A percentile compares a stretch with the other conserved stretches of the same genome.
Conservation (phyloP, 2,797 vertebrate species). For the Sylvia borin region DNA sequence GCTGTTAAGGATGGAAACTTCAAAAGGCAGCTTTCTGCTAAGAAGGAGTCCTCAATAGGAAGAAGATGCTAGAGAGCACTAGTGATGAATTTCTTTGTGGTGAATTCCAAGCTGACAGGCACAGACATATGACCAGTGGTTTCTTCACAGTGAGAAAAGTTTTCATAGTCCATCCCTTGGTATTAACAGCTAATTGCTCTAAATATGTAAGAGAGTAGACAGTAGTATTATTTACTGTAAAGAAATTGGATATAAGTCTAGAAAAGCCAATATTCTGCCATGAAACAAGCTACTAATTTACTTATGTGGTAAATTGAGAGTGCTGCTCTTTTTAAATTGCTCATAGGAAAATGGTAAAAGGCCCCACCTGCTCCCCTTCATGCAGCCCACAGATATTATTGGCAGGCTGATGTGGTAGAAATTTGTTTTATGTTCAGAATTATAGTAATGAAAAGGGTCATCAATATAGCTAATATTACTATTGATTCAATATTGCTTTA, state of each 20-base stretch:
- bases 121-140: accelerated
- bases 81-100: not conserved
- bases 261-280: not conserved
- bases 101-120: not conserved
- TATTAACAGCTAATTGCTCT: not conserved
- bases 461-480: constrained; percentile 47
- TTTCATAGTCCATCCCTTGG: not conserved
- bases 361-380: not conserved
- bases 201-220: not conserved
- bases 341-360: not conserved
- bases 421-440: constrained; percentile 35
- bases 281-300: not conserved
- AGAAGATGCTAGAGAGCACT: not conserved
- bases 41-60: not conserved
- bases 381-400: not conserved
- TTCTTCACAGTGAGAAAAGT: not conserved
- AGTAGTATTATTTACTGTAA: not conserved
- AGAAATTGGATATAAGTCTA: not conserved
- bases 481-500: constrained; percentile 38
- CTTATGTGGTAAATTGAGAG: not conserved
- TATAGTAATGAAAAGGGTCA: constrained; percentile 29
- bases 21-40: not conserved
- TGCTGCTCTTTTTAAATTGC: not conserved
- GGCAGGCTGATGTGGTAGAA: not conserved
- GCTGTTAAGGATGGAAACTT: not conserved